Conservation (phyloP, 2,113 vertebrate genomes). For the Dipodomys ordii region DNA sequence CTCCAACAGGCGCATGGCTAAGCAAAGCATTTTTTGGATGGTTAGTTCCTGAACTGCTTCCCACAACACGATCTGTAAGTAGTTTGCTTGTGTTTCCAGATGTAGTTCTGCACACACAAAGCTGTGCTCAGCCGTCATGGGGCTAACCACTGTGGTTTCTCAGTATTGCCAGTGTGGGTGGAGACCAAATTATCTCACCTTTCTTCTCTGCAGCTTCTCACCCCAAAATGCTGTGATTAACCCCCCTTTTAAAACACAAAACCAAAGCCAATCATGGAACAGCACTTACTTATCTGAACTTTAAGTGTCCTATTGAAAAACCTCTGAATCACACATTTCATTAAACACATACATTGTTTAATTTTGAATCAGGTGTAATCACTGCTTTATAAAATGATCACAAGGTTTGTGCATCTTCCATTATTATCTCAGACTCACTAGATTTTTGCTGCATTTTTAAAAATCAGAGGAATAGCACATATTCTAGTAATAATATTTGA, state of each 20-base stretch:
- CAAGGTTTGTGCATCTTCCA: not conserved
- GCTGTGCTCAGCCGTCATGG: not conserved
- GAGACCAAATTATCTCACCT: not conserved
- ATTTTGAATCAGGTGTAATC: not conserved
- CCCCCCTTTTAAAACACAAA: not conserved
- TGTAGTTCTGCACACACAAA: not conserved
- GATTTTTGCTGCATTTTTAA: not conserved
- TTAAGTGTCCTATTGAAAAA: not conserved
- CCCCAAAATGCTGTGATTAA: not conserved
- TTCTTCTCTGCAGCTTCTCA: not conserved
- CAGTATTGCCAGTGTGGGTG: not conserved
- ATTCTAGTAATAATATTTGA: not conserved
- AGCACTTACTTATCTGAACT: not conserved
- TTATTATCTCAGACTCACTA: not conserved
- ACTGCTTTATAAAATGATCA: not conserved
- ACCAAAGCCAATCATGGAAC: not conserved
- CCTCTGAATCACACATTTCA: not conserved
- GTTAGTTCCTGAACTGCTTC: not conserved
- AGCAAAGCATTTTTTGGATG: rapidly evolving
- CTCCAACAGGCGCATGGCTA: not conserved
- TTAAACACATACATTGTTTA: not conserved
- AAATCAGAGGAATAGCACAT: not conserved
- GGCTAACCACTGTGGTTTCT: not conserved
- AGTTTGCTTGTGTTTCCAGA: rapidly evolving
- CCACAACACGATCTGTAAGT: too few species aligned